Conservation (phyloP, 2,797 vertebrate species). For the Rousettus madagascariensis region DNA sequence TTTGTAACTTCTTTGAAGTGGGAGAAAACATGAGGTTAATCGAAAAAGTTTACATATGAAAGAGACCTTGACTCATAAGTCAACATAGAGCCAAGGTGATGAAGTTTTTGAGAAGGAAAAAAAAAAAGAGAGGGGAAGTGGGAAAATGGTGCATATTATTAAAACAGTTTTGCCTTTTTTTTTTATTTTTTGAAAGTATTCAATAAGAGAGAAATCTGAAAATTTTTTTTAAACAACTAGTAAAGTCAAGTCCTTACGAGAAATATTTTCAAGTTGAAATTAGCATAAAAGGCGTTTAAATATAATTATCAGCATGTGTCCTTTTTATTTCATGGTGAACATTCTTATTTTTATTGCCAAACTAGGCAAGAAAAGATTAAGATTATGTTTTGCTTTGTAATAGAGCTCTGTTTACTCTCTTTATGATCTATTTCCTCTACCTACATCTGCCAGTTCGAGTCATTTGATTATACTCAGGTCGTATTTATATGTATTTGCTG, state of each 20-base stretch:
- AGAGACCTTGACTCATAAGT: slow-evolving; percentile 11
- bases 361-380: slow-evolving; percentile 45
- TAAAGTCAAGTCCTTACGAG: slow-evolving; percentile 37
- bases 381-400: background rate
- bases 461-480: background rate
- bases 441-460: background rate
- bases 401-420: slow-evolving; percentile 7
- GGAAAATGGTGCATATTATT: background rate
- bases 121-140: background rate
- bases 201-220: slow-evolving; percentile 17
- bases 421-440: background rate
- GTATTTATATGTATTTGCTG: background rate
- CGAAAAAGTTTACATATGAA: slow-evolving; percentile 20
- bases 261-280: slow-evolving; percentile 58
- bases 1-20: slow-evolving; percentile 44
- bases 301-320: slow-evolving; percentile 50
- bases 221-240: slow-evolving; percentile 38
- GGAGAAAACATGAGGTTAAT: background rate
- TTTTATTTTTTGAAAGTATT: slow-evolving; percentile 9
- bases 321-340: slow-evolving; percentile 43
- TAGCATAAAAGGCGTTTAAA: slow-evolving; percentile 19
- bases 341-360: slow-evolving; percentile 56
- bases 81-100: background rate
- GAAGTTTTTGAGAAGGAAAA: background rate
- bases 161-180: slow-evolving; percentile 38